A percentile compares a stretch with the other conserved stretches of the same genome.
Evolutionary conservation across 2,797 vertebrate genomes (phyloP).

Genomic region (Nyctibius grandis): DNA sequence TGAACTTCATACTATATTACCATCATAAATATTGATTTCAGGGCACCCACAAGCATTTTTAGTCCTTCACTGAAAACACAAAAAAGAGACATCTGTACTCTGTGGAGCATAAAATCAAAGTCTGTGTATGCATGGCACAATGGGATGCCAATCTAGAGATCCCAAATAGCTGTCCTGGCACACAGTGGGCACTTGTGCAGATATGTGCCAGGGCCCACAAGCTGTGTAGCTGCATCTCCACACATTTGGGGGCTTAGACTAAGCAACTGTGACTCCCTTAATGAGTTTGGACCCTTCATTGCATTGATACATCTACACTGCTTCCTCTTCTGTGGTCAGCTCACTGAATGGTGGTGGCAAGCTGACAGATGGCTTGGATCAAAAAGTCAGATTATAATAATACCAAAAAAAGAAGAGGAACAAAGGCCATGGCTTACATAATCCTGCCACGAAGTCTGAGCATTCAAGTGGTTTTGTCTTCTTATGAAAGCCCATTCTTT

Average conservation of each 20-base stretch:
- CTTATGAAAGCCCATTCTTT: neutral
- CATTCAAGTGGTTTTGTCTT: neutral
- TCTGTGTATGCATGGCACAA: neutral
- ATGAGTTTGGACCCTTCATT: neutral
- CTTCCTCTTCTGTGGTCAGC: neutral
- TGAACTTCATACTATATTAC: slow-evolving; percentile 31
- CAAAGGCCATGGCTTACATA: neutral
- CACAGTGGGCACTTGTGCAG: neutral
- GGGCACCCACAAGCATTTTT: slow-evolving; percentile 37
- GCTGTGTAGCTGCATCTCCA: neutral
- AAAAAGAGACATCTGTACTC: neutral
- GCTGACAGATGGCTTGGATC: neutral
- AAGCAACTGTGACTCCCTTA: neutral
- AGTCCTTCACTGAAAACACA: slow-evolving; percentile 3
- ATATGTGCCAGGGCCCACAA: neutral
- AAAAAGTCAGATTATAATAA: neutral
- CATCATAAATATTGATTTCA: slow-evolving; percentile 58
- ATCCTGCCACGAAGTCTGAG: neutral
- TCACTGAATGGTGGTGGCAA: neutral
- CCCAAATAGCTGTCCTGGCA: neutral
- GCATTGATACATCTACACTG: neutral
- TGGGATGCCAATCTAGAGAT: neutral
- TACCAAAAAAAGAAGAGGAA: neutral
- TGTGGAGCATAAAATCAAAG: neutral
- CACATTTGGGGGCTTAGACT: neutral